Evolutionary conservation across 2,797 vertebrate species (phyloP), one percentile per base, ranked within the genome.

Genomic region (Holocentrus rufus): DNA sequence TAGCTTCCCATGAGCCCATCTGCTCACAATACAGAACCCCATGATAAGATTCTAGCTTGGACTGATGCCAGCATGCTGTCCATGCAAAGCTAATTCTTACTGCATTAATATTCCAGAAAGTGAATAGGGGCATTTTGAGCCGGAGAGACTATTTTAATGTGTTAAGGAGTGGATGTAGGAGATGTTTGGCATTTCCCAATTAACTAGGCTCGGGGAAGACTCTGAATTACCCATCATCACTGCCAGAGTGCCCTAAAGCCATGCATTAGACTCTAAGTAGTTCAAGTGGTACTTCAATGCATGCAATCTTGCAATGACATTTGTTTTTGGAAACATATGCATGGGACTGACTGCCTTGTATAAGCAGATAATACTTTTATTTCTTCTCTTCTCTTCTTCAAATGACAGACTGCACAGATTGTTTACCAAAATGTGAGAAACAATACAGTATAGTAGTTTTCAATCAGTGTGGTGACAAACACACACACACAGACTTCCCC

Each of bases 81-180:
- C 74, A 54, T 65, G 46, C 6, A 34, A 69, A 36, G 14, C 31
- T 47, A 42, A 6, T 14, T 22, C 20, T 15, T 63, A 63, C 4
- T 58, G 34, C 15, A 53, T 46, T 57, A 47, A 58, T 52, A 39
- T 36, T 54, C 27, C 20, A 64, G 17, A 5, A 15, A 36, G 36
- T 44, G 56, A 55, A 77, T 14, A 58, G 11, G 50, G 49, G 17
- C 7, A 1, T 56, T 59, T 69, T 34, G 30, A 13, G 11, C 22
- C 47, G n/a, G 14, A 44, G n/a, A 39, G 63, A 13, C 39, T 49
- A 18, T 52, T 53, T 11, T 50, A 57, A 70, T 64, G 57, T 59
- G 59, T 71, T 70, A 65, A 80, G 61, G 23, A 81, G 67, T 4
- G 2, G 18, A 66, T 55, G 44, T 63, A 68, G 17, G 11, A 54